A percentile compares a stretch with the other conserved stretches of the same genome.
phyloP scores from a whole-genome alignment of 2,113 vertebrate species.

The Gadus macrocephalus region DNA sequence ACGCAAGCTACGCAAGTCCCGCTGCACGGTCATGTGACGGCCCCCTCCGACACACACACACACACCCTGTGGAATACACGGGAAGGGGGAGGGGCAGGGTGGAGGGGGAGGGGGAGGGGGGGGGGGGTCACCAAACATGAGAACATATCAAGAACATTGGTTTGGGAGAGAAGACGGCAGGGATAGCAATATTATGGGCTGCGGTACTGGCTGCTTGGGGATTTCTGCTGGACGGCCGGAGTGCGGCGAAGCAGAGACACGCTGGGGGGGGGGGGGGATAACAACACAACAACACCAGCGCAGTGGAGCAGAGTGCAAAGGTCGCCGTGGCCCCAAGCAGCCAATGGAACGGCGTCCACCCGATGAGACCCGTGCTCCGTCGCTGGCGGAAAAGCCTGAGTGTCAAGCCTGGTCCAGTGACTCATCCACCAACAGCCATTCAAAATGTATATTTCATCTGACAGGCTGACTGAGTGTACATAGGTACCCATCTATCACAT shows the following conservation, averaged over 20 bases:
- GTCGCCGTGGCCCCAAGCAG: too few species aligned
- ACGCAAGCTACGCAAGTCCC: constrained; percentile 85
- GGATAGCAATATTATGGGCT: neutral
- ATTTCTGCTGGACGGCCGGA: neutral
- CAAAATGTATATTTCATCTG: constrained; percentile 22
- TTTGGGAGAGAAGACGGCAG: neutral
- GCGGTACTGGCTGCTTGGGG: neutral
- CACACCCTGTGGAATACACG: constrained; percentile 24
- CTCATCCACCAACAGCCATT: neutral
- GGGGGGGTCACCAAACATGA: constrained; percentile 4
- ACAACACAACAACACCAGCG: too few species aligned
- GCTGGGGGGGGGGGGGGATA: neutral
- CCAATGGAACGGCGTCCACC: too few species aligned
- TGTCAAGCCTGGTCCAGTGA: too few species aligned
- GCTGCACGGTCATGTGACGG: constrained; percentile 86
- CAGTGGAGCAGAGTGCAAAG: too few species aligned
- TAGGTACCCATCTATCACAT: neutral
- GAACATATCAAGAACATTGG: constrained; percentile 5
- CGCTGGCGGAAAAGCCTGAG: too few species aligned
- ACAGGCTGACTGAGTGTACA: constrained; percentile 22
- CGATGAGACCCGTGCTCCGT: too few species aligned
- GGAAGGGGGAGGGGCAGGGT: neutral
- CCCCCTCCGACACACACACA: constrained; percentile 7
- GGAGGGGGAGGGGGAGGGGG: constrained; percentile 5
- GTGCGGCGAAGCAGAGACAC: neutral